phyloP scores from a whole-genome alignment of 2,113 vertebrate species.

The Zosterops borbonicus region DNA sequence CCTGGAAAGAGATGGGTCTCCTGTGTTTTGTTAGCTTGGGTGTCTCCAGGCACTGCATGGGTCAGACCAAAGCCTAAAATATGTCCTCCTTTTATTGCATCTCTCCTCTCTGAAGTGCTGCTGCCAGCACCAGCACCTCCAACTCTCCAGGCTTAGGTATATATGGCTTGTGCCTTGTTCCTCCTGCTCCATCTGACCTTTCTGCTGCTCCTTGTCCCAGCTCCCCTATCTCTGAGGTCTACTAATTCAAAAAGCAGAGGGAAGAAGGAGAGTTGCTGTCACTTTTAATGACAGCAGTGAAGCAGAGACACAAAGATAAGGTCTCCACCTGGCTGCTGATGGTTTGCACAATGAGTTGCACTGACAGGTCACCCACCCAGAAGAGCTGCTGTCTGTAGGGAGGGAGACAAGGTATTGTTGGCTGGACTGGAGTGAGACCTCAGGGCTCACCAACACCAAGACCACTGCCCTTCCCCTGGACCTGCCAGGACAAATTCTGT shows the following conservation, averaged over 20 bases:
- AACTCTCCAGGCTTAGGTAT: background rate
- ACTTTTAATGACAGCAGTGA: background rate
- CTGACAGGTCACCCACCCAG: background rate
- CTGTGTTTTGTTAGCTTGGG: background rate
- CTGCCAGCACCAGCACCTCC: background rate
- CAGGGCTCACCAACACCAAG: background rate
- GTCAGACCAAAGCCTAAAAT: background rate
- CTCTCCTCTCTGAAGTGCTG: background rate
- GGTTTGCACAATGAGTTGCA: background rate
- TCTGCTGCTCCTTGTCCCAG: background rate
- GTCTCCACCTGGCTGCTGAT: background rate
- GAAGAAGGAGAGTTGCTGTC: background rate
- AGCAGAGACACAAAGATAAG: background rate
- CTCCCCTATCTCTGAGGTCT: background rate
- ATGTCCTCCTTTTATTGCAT: background rate
- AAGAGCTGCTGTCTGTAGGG: background rate
- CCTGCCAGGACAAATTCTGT: background rate
- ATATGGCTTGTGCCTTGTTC: background rate
- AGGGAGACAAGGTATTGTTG: background rate
- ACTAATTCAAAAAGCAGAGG: background rate
- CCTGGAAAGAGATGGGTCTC: background rate
- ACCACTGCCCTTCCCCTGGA: background rate
- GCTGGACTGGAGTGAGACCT: background rate
- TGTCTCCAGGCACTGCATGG: fast-evolving
- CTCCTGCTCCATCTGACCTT: background rate